phyloP scores from a whole-genome alignment of 2,888 invertebrate species.

The Tetheella fluctuosa region DNA sequence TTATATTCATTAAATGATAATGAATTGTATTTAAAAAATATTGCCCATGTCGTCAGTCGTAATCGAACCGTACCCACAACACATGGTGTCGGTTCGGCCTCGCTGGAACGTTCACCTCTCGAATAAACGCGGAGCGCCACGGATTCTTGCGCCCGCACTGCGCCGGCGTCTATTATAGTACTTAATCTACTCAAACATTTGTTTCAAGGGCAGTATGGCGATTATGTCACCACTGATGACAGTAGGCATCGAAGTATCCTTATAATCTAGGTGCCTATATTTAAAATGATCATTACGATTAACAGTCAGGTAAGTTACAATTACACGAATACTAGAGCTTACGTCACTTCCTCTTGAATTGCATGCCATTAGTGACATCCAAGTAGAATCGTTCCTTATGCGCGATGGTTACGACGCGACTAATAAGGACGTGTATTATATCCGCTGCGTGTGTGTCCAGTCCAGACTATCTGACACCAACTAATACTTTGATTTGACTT shows the following conservation, averaged over 20 bases:
- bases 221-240: conserved; percentile 60
- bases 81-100: conserved; percentile 60
- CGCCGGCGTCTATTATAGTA: conserved; percentile 51
- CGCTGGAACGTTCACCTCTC: conserved; percentile 78
- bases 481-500: neutral
- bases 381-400: neutral
- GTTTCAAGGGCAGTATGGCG: conserved; percentile 69
- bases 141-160: conserved; percentile 36
- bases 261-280: neutral
- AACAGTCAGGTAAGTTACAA: neutral
- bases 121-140: conserved; percentile 52
- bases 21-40: neutral
- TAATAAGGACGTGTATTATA: conserved; percentile 54
- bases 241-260: neutral
- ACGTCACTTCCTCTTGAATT: conserved; percentile 48
- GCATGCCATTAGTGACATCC: conserved; percentile 27
- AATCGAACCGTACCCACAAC: conserved; percentile 20
- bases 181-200: conserved; percentile 52
- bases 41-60: conserved; percentile 17
- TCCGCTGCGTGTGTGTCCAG: conserved; percentile 60
- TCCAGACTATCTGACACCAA: conserved; percentile 19
- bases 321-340: neutral
- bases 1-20: neutral
- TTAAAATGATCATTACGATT: neutral
- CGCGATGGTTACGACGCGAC: conserved; percentile 39